Conservation (phyloP, 2,797 vertebrate species). For the Bucorvus abyssinicus region DNA sequence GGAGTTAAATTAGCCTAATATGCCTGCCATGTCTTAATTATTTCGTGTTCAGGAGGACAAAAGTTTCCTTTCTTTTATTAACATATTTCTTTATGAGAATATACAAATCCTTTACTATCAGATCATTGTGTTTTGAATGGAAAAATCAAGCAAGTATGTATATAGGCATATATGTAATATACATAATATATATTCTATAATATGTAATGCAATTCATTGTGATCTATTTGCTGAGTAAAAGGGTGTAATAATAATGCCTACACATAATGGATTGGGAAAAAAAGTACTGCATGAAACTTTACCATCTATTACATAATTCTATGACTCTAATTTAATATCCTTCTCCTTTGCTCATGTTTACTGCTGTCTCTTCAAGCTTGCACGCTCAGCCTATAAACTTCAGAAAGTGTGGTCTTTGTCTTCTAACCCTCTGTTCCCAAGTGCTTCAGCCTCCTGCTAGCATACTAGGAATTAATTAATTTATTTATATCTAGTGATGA, state of each 20-base stretch:
- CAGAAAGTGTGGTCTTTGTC: neutral
- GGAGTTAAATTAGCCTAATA: neutral
- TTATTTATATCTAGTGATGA: neutral
- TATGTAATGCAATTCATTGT: neutral
- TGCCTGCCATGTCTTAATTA: neutral
- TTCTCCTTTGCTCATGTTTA: neutral
- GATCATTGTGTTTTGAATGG: neutral
- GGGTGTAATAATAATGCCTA: neutral
- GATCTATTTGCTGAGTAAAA: neutral
- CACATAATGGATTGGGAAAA: neutral
- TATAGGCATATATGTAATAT: neutral
- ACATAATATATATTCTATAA: neutral
- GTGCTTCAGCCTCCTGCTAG: neutral
- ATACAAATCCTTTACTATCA: neutral
- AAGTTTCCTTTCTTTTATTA: neutral
- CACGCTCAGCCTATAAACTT: neutral
- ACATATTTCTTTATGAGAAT: neutral
- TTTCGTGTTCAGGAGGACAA: neutral
- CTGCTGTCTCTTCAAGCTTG: neutral
- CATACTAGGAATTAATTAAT: neutral
- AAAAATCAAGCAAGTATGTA: neutral
- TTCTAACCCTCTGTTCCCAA: neutral
- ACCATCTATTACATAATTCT: neutral
- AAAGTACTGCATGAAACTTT: neutral
- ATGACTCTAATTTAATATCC: neutral